Evolutionary conservation across 2,113 vertebrate species (phyloP).

Genomic region (Anser brachyrhynchus): DNA sequence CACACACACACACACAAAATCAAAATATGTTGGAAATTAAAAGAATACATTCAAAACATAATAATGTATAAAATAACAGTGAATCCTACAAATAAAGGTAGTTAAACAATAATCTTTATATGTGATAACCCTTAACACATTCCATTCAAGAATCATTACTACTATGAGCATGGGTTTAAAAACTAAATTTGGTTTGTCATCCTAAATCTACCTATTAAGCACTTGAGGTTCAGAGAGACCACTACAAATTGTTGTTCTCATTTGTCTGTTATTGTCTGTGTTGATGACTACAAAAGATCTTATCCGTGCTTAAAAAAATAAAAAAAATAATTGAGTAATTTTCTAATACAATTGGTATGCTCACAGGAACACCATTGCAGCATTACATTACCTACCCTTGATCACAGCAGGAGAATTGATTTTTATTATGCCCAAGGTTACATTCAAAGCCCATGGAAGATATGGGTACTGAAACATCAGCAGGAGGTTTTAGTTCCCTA

Average conservation of each 20-base stretch:
- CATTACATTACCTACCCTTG: background rate
- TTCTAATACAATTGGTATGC: background rate
- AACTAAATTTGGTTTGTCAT: background rate
- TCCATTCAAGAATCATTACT: background rate
- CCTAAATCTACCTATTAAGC: background rate
- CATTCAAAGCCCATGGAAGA: background rate
- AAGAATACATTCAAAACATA: background rate
- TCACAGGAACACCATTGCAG: background rate
- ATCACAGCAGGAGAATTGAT: background rate
- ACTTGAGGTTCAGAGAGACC: background rate
- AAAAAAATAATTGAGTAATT: background rate
- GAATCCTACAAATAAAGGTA: background rate
- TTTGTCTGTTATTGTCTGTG: background rate
- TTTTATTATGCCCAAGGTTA: background rate
- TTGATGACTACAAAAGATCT: fast-evolving
- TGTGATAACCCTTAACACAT: background rate
- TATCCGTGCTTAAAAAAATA: background rate
- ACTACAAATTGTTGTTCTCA: background rate
- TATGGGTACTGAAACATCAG: background rate
- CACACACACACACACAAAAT: background rate
- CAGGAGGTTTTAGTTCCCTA: background rate
- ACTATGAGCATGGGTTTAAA: background rate
- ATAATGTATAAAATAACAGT: background rate
- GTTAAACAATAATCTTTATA: background rate
- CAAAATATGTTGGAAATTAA: background rate